Evolutionary conservation across 2,888 invertebrate species (phyloP), one percentile per base, ranked within the genome.

Genomic region (Eretmocerus hayati): DNA sequence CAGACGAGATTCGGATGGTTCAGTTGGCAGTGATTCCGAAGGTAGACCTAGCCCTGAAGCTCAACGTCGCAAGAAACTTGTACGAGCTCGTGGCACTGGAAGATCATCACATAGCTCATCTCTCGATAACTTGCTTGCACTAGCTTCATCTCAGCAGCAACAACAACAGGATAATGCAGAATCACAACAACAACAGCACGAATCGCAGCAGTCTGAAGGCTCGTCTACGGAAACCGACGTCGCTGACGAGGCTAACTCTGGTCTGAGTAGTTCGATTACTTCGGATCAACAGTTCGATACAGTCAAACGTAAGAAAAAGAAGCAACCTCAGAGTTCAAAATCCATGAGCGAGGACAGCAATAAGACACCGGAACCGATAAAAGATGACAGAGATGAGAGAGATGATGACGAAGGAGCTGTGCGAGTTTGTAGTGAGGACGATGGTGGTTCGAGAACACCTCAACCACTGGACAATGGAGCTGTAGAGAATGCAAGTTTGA

Each of bases 1-100:
- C n/a, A 77, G 85, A 50, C 78, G 85, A 31, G 87, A 88, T 62
- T 85, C 87, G 0, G 87, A 88, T 60, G 90, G 89, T 2, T 90
- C 90, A 62, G 91, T 91, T 0, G 91, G 91, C 5, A 90, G 90
- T 72, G 90, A 91, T 62, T 90, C 90, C 64, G 91, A 91, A 66
- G 90, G 90, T 2, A 80, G 83, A 58, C 90, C 89, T 4, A 90
- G 90, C 70, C 90, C 90, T 1, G 90, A 90, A 64, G 70, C 69
- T 0, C 90, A 90, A 66, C 74, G 90, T 8, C 77, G 89, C 50
- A 90, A 91, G 65, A 78, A 85, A 31, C 71, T 89, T 49, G 89
- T 90, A 1, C 78, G 90, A 13, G 87, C 90, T 5, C 77, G 90
- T 36, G 90, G 89, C 5, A 87, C 88, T 0, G 88, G 87, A 1